Evolutionary conservation across 2,888 invertebrate genomes (phyloP), one percentile per base, ranked within the genome.

Genomic region (Lasioglossum figueresi): DNA sequence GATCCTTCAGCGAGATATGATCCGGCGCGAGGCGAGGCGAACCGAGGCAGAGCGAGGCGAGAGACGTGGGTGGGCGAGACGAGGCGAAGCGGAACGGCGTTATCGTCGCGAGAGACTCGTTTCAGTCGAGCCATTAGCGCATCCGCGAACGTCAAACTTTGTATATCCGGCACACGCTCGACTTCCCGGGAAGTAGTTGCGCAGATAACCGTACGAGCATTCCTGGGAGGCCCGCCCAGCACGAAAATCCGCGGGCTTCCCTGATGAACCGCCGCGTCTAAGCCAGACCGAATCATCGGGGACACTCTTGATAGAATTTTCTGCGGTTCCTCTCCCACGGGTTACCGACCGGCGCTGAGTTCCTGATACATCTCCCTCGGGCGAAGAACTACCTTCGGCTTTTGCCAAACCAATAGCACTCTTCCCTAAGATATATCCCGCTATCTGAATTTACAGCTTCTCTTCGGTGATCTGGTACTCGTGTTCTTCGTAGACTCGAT

Each of bases 91-190:
- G 84, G 88, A 85, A 82, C 85, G 73, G 81, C 75, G 84, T 82
- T 90, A 90, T 85, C 88, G 79, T 88, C 90, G 80, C 83, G 73
- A 79, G 82, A 73, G 88, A 88, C 89, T 88, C 89, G 85, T 90
- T 89, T 87, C 90, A 79, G 79, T 75, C 76, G 77, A 82, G 76
- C 90, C 88, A 90, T 90, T 90, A 90, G 89, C 88, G 90, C 82
- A 86, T 88, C 86, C 83, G 82, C 81, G 80, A 86, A 84, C 88
- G 88, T 90, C 90, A 90, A 89, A 89, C 89, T 89, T 89, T 82
- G 89, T 85, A 78, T 88, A 87, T 86, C 84, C 83, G 79, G 84
- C 74, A 74, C 82, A 82, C 77, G 76, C 82, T 79, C 84, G 82
- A 79, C 81, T 80, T 86, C 83, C 76, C 63, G 81, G 76, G 80